Conservation (phyloP, 2,797 vertebrate species). For the Cichlasoma orientale region DNA sequence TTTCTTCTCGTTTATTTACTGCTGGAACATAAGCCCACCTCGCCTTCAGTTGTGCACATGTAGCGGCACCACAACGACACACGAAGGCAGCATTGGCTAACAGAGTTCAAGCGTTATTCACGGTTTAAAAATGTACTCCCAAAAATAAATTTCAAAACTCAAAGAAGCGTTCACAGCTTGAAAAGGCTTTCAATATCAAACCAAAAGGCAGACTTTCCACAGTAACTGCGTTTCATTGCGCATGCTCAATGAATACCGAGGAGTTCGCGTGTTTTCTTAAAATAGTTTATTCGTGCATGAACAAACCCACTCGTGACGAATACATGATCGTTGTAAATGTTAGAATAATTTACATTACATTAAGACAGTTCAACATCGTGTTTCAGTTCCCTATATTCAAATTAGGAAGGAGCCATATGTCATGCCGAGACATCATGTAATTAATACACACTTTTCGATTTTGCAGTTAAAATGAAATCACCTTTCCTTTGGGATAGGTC, state of each 20-base stretch:
- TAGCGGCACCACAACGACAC: not conserved
- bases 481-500: too few relatives aligned
- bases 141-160: not conserved
- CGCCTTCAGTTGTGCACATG: not conserved
- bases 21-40: not conserved
- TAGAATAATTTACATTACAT: not conserved
- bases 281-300: slow-evolving; percentile 56
- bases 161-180: not conserved
- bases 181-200: not conserved
- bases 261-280: not conserved
- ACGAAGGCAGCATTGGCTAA: slow-evolving; percentile 9
- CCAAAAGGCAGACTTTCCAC: not conserved
- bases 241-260: slow-evolving; percentile 22
- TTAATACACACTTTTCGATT: not conserved
- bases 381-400: not conserved
- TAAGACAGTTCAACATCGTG: slow-evolving; percentile 3
- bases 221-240: not conserved
- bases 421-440: not conserved
- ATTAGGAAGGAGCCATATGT: not conserved
- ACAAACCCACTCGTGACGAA: slow-evolving; percentile 2
- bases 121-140: not conserved
- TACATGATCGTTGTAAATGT: not conserved
- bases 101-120: not conserved
- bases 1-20: not conserved
- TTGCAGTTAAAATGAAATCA: not conserved